These are phyloP conservation scores for Pangasius krempfi DNA, from an alignment of 2,797 vertebrate genomes.

Conservation along the genomic window DNA sequence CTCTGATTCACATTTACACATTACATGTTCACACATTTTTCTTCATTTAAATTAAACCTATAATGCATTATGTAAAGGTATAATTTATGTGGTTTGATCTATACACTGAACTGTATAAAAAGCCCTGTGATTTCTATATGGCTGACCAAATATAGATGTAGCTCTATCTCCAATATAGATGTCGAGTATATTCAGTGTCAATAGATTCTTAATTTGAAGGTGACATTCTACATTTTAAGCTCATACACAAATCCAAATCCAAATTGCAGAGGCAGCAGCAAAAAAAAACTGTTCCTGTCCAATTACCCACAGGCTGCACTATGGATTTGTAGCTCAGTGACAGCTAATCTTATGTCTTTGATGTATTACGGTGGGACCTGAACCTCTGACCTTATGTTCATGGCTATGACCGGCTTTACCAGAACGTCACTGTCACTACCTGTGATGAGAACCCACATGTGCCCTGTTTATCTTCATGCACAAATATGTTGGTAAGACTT, in stretches of 20 bases:
- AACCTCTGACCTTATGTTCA: conserved; percentile 32
- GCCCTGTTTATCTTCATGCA: background rate
- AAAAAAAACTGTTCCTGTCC: background rate
- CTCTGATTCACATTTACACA: background rate
- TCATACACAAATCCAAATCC: background rate
- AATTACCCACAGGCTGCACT: conserved; percentile 1
- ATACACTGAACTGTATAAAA: background rate
- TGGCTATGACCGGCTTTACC: conserved; percentile 3
- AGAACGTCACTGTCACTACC: conserved; percentile 17
- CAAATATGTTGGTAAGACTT: conserved; percentile 6
- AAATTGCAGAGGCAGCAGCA: background rate
- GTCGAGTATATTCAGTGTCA: background rate
- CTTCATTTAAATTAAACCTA: background rate
- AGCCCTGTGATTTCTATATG: background rate
- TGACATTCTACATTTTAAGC: conserved; percentile 16
- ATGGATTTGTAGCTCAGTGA: conserved; percentile 15
- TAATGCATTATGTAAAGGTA: background rate
- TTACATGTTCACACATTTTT: background rate
- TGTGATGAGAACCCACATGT: background rate
- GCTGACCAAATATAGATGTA: too few species aligned
- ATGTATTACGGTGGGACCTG: conserved; percentile 2
- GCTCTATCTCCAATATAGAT: background rate
- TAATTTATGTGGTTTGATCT: background rate
- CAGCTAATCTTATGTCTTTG: conserved; percentile 34
- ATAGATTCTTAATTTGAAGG: background rate